phyloP scores from a whole-genome alignment of 2,113 vertebrate genomes.

The Herpetotheres cachinnans region DNA sequence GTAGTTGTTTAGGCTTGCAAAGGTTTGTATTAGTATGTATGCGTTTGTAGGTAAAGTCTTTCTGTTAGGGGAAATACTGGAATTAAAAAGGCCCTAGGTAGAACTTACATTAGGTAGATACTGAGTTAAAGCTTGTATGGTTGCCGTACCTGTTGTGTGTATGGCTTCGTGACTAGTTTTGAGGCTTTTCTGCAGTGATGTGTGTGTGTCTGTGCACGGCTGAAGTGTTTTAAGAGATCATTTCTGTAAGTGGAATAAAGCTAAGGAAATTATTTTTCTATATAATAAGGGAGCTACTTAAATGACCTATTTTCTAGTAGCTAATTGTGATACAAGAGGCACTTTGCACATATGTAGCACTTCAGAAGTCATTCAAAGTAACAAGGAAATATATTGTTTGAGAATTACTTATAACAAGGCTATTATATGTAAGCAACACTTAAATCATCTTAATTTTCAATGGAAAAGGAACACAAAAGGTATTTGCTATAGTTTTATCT shows the following conservation, averaged over 20 bases:
- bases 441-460: not conserved
- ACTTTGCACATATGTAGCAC: not conserved
- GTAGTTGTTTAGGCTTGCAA: not conserved
- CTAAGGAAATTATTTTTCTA: not conserved
- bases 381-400: not conserved
- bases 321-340: not conserved
- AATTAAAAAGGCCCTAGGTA: not conserved
- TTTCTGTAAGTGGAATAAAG: not conserved
- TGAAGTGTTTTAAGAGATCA: not conserved
- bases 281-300: not conserved
- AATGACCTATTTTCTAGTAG: not conserved
- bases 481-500: not conserved
- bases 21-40: rapidly evolving
- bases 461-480: not conserved
- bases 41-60: not conserved
- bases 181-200: not conserved
- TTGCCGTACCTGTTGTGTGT: not conserved
- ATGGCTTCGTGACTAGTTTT: not conserved
- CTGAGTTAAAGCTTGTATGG: not conserved
- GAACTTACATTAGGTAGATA: not conserved
- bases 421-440: not conserved
- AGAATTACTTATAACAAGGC: not conserved
- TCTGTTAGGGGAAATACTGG: not conserved
- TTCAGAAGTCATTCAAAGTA: not conserved
- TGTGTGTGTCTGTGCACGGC: too few species aligned